These are phyloP conservation scores for Poecilus cupreus DNA, from an alignment of 2,888 invertebrate genomes.

Conservation along the genomic window DNA sequence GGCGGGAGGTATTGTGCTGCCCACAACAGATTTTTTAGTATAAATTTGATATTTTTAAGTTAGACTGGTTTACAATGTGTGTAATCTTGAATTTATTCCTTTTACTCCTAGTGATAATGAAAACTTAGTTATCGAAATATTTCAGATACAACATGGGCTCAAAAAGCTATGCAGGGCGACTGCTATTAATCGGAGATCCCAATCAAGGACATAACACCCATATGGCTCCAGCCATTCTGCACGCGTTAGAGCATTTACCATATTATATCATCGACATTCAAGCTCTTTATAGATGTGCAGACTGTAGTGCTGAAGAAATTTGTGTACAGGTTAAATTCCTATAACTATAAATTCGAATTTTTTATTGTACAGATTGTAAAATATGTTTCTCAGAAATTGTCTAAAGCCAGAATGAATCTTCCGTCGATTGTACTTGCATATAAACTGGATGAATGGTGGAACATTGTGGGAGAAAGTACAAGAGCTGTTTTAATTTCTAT, in stretches of 20 bases:
- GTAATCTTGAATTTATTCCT: too few relatives aligned
- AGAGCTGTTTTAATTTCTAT: constrained; percentile 67
- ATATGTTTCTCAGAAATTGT: constrained; percentile 63
- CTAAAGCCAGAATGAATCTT: constrained; percentile 65
- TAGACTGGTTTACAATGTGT: too few relatives aligned
- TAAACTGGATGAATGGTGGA: constrained; percentile 70
- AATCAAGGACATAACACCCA: constrained; percentile 77
- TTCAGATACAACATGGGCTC: constrained; percentile 65
- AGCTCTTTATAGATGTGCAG: constrained; percentile 63
- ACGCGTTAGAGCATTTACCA: constrained; percentile 75
- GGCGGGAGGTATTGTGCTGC: too few relatives aligned
- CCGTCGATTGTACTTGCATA: constrained; percentile 69
- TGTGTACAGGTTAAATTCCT: constrained; percentile 64
- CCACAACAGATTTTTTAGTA: too few relatives aligned
- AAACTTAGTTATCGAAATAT: too few relatives aligned
- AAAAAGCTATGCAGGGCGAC: constrained; percentile 69
- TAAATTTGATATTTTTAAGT: too few relatives aligned
- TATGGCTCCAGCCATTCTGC: constrained; percentile 78
- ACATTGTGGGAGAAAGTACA: constrained; percentile 67
- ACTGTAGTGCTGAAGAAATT: constrained; percentile 73
- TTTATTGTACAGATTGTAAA: neutral
- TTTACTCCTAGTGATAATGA: too few relatives aligned
- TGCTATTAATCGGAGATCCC: constrained; percentile 67
- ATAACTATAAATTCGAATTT: neutral
- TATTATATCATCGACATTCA: constrained; percentile 72